Evolutionary conservation across 1,140 invertebrate genomes (phyloP), one percentile per base, ranked within the genome.

Genomic region (Drosophila ambigua): DNA sequence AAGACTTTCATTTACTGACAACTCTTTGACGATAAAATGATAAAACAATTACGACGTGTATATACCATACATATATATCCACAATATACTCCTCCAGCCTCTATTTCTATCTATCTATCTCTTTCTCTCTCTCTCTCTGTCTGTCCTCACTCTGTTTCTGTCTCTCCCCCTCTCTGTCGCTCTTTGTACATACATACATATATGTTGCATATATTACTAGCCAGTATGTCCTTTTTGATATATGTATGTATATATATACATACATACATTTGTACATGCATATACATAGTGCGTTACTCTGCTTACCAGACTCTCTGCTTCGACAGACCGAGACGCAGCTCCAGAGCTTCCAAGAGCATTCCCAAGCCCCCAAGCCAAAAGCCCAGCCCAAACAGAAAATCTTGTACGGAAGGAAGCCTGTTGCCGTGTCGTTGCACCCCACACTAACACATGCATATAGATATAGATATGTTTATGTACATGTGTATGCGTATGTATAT

Each of bases 11-110:
- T 73, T 64, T 57, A 79, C 78, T 79, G 83, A 87, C 83, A 90
- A 85, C 74, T 87, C 79, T 88, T 87, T 87, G 82, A 90, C 87
- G 87, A 90, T 90, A 90, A 90, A 90, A 90, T 90, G 87, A 90
- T 90, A 83, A 90, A 90, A 90, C 53, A 90, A 90, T 90, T 90
- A 90, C 74, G 77, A 89, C 67, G 64, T 87, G 83, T 87, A 87
- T 87, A 87, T 88, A 75, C 55, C 66, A 55, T 68, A 69, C 62
- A 69, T 79, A 73, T 76, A 54, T 76, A 79, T 79, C 41, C 53
- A 15, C 49, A 71, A 68, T 52, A 61, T 66, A 75, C 64, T 76
- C 49, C 72, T 61, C 69, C 35, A 39, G 35, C 58, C 61, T 65
- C 77, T 79, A 57, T 82, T 73, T 65, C 58, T 65, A 45, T 60